These are phyloP conservation scores for Heliconius melpomene DNA, from an alignment of 1,140 invertebrate genomes.

Conservation along the genomic window DNA sequence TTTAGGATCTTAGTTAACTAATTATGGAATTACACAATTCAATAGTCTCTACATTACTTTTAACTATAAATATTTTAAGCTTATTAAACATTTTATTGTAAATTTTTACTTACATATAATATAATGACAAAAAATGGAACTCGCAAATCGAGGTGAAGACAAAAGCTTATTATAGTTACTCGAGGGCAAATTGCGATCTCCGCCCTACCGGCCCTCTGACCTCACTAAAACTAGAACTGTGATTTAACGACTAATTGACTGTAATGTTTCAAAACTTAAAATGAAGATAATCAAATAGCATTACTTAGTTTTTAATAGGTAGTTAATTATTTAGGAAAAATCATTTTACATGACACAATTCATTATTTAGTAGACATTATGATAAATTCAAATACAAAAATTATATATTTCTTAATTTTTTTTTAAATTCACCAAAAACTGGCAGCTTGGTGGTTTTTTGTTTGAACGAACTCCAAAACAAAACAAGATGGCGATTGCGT, in stretches of 20 bases:
- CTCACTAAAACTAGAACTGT: constrained; percentile 41
- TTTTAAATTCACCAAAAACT: neutral
- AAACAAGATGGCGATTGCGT: constrained; percentile 15
- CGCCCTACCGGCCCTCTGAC: constrained; percentile 62
- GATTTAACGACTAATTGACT: constrained; percentile 31
- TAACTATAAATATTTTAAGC: too few species aligned
- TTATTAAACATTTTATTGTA: too few species aligned
- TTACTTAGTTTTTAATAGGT: too few species aligned
- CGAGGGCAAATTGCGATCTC: constrained; percentile 43
- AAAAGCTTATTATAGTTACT: constrained; percentile 24
- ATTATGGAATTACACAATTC: too few species aligned
- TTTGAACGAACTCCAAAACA: neutral
- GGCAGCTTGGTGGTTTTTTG: neutral
- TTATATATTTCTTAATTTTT: neutral
- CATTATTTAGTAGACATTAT: too few species aligned
- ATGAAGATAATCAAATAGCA: too few species aligned
- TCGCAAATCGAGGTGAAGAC: constrained; percentile 27
- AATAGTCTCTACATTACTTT: too few species aligned
- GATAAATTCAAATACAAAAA: too few species aligned
- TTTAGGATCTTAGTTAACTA: neutral
- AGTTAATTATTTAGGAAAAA: too few species aligned
- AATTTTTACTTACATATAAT: neutral
- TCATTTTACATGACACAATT: too few species aligned
- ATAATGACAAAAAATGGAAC: neutral
- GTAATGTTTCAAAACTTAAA: neutral